phyloP scores from a whole-genome alignment of 2,888 invertebrate species.

The Dendrolimus houi region DNA sequence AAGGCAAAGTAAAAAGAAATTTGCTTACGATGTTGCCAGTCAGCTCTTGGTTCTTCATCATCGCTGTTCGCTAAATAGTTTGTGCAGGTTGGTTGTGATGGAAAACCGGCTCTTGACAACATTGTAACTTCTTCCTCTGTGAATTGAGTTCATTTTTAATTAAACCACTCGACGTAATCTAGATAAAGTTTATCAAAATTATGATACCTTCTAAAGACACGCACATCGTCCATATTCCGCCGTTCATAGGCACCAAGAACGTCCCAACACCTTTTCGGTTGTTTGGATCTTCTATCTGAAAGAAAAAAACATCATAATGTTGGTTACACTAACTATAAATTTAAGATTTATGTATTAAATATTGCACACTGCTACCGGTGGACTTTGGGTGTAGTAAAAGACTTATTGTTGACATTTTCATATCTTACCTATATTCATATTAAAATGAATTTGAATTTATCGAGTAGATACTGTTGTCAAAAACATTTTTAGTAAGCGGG shows the following conservation, averaged over 20 bases:
- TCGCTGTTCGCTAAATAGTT: constrained; percentile 85
- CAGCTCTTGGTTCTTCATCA: constrained; percentile 85
- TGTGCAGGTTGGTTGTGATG: constrained; percentile 82
- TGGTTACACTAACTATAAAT: too few species aligned
- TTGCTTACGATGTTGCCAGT: constrained; percentile 87
- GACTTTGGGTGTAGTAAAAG: too few species aligned
- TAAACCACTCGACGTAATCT: background rate
- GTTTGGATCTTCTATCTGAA: constrained; percentile 60
- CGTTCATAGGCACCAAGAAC: constrained; percentile 90
- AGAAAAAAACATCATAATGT: constrained; percentile 10
- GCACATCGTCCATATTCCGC: constrained; percentile 94
- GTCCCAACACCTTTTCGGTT: constrained; percentile 68
- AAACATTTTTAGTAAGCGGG: too few species aligned
- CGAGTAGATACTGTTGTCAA: too few species aligned
- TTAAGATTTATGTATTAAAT: too few species aligned
- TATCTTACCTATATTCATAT: too few species aligned
- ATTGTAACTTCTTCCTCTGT: constrained; percentile 83
- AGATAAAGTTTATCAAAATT: background rate
- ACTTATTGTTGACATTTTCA: too few species aligned
- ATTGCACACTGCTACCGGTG: too few species aligned
- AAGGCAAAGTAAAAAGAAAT: background rate
- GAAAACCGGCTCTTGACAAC: constrained; percentile 80
- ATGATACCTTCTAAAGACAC: constrained; percentile 84
- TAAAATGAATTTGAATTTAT: too few species aligned
- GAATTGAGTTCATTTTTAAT: constrained; percentile 22